A percentile compares a stretch with the other conserved stretches of the same genome.
These are phyloP conservation scores for Pristionchus maxplancki DNA, from an alignment of 2,888 invertebrate genomes.

Conservation along the genomic window DNA sequence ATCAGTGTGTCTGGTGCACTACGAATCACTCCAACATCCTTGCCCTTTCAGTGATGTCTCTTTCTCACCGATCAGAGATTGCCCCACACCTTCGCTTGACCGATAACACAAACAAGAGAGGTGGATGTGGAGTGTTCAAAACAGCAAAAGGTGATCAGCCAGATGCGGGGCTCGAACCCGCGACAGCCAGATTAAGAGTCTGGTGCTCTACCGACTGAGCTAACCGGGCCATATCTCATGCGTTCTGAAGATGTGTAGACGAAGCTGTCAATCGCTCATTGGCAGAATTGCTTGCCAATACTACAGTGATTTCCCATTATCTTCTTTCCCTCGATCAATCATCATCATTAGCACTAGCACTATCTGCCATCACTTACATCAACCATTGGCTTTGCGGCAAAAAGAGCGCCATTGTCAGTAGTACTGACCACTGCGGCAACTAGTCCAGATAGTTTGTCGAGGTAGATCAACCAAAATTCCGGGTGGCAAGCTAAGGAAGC, in stretches of 20 bases:
- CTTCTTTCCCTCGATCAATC: background rate
- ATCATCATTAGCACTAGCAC: background rate
- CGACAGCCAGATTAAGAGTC: conserved; percentile 69
- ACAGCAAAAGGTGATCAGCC: conserved; percentile 56
- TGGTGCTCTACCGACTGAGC: conserved; percentile 52
- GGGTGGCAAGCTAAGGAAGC: background rate
- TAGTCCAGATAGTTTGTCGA: background rate
- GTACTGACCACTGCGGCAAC: background rate
- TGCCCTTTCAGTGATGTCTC: no score
- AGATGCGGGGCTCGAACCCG: conserved; percentile 73
- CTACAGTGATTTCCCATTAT: background rate
- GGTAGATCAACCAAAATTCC: background rate
- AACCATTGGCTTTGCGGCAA: background rate
- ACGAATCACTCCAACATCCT: no score
- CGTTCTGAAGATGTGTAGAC: background rate
- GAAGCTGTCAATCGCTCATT: background rate
- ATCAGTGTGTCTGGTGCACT: no score
- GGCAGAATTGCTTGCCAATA: background rate
- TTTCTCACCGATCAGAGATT: no score
- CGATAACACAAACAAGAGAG: no score
- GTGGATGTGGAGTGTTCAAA: background rate
- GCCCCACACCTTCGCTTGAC: no score
- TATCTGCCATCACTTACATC: background rate
- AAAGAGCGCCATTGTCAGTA: background rate
- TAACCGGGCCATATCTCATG: background rate